Conservation (phyloP, 2,113 vertebrate genomes). For the Phylloscopus trochilus region DNA sequence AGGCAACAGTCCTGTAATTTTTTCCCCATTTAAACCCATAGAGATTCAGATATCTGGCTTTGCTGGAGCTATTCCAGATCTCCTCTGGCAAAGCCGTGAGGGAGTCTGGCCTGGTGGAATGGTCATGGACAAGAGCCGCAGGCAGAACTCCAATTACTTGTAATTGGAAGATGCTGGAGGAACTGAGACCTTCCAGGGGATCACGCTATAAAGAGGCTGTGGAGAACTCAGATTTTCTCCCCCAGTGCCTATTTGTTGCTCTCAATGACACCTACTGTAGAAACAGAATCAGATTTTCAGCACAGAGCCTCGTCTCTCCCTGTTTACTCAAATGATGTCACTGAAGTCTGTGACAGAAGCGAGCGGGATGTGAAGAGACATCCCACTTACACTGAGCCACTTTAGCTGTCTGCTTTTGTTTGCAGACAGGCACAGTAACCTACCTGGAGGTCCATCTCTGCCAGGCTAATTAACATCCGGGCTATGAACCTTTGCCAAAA, state of each 20-base stretch:
- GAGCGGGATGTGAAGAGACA: neutral
- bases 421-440: neutral
- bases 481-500: slow-evolving; percentile 98
- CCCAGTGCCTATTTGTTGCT: neutral
- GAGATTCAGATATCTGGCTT: neutral
- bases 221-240: neutral
- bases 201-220: neutral
- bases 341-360: neutral
- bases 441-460: slow-evolving; percentile 97
- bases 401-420: neutral
- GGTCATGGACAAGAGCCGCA: neutral
- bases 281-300: neutral
- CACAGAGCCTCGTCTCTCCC: neutral
- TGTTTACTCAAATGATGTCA: neutral
- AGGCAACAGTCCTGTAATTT: neutral
- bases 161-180: slow-evolving; percentile 23
- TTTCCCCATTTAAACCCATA: neutral
- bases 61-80: slow-evolving; percentile 6
- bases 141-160: slow-evolving; percentile 25
- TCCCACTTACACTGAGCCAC: neutral
- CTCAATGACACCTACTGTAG: neutral
- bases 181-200: slow-evolving; percentile 4
- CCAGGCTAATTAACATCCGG: slow-evolving; percentile 94
- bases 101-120: neutral
- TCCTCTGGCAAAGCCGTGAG: neutral